Percentiles rank a stretch among this genome's conserved stretches.
These are phyloP conservation scores for Helogale parvula DNA, from an alignment of 2,113 vertebrate species.

Conservation along the genomic window DNA sequence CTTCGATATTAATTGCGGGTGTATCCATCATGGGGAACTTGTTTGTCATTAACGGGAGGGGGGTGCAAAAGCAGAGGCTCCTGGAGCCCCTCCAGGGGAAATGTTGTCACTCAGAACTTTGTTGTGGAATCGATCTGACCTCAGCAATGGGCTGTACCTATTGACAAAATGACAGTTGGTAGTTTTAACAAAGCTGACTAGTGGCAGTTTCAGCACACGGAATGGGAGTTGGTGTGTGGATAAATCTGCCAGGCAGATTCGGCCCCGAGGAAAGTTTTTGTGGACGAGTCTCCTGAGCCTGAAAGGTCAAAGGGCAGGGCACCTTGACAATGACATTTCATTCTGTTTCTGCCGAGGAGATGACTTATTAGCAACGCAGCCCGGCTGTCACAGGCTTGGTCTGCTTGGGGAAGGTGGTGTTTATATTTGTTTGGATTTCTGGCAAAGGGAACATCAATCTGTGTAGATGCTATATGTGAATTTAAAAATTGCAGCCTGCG, in stretches of 20 bases:
- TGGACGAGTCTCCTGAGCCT: background rate
- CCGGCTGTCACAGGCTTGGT: background rate
- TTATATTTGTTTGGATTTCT: background rate
- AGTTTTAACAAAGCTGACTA: conserved; percentile 63
- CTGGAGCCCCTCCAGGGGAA: conserved; percentile 30
- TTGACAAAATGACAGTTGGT: conserved; percentile 67
- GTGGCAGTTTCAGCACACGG: conserved; percentile 27
- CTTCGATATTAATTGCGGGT: conserved; percentile 75
- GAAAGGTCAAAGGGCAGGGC: background rate
- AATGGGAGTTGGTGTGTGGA: background rate
- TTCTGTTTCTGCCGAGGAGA: background rate
- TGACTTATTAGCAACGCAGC: background rate
- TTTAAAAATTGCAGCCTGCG: background rate
- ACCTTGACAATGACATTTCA: background rate
- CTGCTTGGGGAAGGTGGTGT: background rate
- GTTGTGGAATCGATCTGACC: conserved; percentile 69
- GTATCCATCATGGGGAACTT: conserved; percentile 63
- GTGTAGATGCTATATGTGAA: background rate
- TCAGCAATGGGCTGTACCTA: conserved; percentile 59
- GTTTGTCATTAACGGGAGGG: conserved; percentile 68
- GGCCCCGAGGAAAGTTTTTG: background rate
- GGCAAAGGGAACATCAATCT: background rate
- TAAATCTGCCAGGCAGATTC: background rate
- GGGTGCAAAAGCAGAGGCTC: background rate
- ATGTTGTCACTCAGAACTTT: conserved; percentile 67